A percentile compares a stretch with the other conserved stretches of the same genome.
Evolutionary conservation across 2,113 vertebrate genomes (phyloP).

Genomic region (Coturnix japonica): DNA sequence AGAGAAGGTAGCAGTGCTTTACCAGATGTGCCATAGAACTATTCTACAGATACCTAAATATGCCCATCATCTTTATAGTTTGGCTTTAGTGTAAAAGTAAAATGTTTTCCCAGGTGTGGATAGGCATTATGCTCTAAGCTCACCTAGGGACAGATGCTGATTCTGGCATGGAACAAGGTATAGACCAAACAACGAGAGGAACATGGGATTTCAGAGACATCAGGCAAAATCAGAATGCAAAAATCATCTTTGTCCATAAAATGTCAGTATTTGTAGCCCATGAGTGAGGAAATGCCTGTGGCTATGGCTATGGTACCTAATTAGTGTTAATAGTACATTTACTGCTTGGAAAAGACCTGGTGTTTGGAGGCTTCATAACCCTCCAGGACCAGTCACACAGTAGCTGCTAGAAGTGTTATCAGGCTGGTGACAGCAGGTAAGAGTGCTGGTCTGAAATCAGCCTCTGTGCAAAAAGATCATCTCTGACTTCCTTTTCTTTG

Average conservation of each 20-base stretch:
- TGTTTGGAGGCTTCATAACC: neutral
- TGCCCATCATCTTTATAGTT: neutral
- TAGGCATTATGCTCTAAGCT: neutral
- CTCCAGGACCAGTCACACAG: neutral
- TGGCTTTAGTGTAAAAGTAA: neutral
- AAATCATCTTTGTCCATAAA: neutral
- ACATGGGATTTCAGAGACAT: neutral
- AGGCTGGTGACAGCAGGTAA: neutral
- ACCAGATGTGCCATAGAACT: neutral
- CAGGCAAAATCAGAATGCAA: neutral
- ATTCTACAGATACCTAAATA: neutral
- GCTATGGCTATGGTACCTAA: fast-evolving
- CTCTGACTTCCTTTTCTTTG: neutral
- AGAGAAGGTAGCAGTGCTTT: neutral
- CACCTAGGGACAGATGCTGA: neutral
- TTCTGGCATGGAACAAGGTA: neutral
- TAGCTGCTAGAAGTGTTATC: neutral
- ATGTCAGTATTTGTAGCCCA: neutral
- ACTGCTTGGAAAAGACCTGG: neutral
- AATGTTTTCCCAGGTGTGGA: neutral
- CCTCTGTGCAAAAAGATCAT: neutral
- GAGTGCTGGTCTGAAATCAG: neutral
- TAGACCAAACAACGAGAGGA: neutral
- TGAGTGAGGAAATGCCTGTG: neutral
- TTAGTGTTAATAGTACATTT: neutral